Percentiles rank a stretch among this genome's conserved stretches.
Evolutionary conservation across 2,113 vertebrate species (phyloP).

Genomic region (Sinocyclocheilus maitianheensis): DNA sequence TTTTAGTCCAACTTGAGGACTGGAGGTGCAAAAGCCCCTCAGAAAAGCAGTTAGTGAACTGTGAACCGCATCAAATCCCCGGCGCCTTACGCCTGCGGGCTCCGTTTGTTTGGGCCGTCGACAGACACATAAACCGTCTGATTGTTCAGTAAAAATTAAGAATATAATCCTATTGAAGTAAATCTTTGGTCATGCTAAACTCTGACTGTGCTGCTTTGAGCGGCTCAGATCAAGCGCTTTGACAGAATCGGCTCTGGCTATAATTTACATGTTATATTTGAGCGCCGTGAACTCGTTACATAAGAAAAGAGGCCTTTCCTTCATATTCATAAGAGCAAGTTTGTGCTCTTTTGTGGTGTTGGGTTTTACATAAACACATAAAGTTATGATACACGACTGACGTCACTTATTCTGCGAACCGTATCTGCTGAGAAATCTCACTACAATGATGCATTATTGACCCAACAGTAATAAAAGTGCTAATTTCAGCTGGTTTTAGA

Average conservation of each 20-base stretch:
- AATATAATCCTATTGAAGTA: conserved; percentile 82
- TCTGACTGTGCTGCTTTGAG: conserved; percentile 70
- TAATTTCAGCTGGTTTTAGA: neutral
- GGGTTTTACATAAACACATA: neutral
- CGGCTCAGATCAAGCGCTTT: conserved; percentile 61
- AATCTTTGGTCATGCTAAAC: conserved; percentile 74
- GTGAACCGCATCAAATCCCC: conserved; percentile 82
- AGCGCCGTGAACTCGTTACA: conserved; percentile 45
- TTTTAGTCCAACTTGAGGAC: conserved; percentile 50
- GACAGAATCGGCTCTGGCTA: conserved; percentile 50
- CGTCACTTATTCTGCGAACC: neutral
- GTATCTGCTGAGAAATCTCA: neutral
- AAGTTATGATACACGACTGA: neutral
- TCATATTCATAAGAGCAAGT: conserved; percentile 26
- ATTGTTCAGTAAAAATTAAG: conserved; percentile 79
- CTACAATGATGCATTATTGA: neutral
- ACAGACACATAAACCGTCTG: conserved; percentile 74
- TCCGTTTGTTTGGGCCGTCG: conserved; percentile 73
- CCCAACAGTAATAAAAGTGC: neutral
- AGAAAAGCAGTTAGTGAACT: conserved; percentile 79
- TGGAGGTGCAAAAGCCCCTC: conserved; percentile 61
- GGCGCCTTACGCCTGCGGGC: conserved; percentile 56
- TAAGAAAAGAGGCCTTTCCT: conserved; percentile 34
- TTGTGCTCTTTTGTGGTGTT: neutral
- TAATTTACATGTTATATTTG: conserved; percentile 60